Conservation (phyloP, 1,140 invertebrate genomes). For the Drosophila bifasciata region DNA sequence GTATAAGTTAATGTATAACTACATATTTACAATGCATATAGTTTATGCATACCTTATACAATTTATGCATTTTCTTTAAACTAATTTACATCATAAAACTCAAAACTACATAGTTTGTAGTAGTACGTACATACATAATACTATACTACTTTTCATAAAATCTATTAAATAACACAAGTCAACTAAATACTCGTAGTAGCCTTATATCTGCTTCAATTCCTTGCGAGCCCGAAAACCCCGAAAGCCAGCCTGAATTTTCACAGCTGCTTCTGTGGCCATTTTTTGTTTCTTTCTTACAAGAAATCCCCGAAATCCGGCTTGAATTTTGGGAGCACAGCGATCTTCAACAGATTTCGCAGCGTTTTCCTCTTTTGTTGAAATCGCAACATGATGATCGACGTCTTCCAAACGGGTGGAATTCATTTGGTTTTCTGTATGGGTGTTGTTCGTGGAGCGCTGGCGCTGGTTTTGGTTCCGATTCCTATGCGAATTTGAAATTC, state of each 20-base stretch:
- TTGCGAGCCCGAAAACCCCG: slow-evolving; percentile 86
- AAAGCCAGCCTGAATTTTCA: slow-evolving; percentile 87
- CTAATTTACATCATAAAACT: too few relatives aligned
- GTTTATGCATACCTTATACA: too few relatives aligned
- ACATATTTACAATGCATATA: too few relatives aligned
- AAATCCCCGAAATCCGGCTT: slow-evolving; percentile 90
- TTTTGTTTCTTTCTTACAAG: slow-evolving; percentile 88
- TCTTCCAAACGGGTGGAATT: slow-evolving; percentile 12
- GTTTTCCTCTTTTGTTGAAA: slow-evolving; percentile 20
- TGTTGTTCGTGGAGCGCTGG: slow-evolving; percentile 33
- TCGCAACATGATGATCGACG: slow-evolving; percentile 28
- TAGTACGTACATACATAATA: slow-evolving; percentile 12
- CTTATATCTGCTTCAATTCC: slow-evolving; percentile 72
- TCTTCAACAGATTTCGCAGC: slow-evolving; percentile 84
- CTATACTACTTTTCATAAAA: too few relatives aligned
- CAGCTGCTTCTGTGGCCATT: slow-evolving; percentile 85
- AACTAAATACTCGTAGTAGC: slow-evolving; percentile 3
- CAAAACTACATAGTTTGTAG: too few relatives aligned
- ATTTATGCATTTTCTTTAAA: too few relatives aligned
- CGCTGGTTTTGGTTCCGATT: slow-evolving; percentile 48
- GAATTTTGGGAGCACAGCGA: slow-evolving; percentile 90
- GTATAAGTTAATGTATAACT: too few relatives aligned
- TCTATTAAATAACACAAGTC: too few relatives aligned
- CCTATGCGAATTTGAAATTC: slow-evolving; percentile 23
- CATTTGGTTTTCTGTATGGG: slow-evolving; percentile 50